Conservation (phyloP, 2,113 vertebrate genomes). For the Poeciliopsis occidentalis region DNA sequence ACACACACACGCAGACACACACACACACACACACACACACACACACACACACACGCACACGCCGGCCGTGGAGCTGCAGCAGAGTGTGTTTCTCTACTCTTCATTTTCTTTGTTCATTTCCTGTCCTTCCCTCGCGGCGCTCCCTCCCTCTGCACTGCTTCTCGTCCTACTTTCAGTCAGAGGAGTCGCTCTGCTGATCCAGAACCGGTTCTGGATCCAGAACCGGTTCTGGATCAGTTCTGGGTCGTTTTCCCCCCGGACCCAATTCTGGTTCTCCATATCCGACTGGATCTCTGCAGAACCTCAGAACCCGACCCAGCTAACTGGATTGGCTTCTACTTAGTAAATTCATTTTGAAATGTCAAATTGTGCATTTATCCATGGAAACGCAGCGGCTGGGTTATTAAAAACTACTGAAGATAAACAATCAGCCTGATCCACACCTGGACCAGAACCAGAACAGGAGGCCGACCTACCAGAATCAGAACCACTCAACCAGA, state of each 20-base stretch:
- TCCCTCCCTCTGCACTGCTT: constrained; percentile 13
- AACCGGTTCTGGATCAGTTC: neutral
- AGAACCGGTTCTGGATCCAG: accelerated
- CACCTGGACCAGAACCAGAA: no score
- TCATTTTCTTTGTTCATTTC: constrained; percentile 55
- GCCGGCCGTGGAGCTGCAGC: neutral
- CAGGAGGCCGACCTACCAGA: no score
- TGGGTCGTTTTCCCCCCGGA: neutral
- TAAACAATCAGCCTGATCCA: no score
- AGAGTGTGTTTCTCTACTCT: constrained; percentile 29
- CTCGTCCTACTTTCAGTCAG: constrained; percentile 51
- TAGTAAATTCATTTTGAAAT: no score
- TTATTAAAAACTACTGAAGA: no score
- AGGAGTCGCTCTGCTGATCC: neutral
- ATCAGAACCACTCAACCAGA: no score
- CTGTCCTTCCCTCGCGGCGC: constrained; percentile 19
- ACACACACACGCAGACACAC: constrained; percentile 23
- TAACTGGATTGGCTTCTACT: no score
- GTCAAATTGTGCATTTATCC: no score
- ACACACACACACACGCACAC: constrained; percentile 24
- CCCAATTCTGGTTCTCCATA: no score
- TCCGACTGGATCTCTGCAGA: neutral
- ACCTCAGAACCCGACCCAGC: no score
- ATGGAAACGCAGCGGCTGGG: no score
- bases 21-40: constrained; percentile 10